Evolutionary conservation across 2,888 invertebrate genomes (phyloP).

Genomic region (Malacosoma neustria): DNA sequence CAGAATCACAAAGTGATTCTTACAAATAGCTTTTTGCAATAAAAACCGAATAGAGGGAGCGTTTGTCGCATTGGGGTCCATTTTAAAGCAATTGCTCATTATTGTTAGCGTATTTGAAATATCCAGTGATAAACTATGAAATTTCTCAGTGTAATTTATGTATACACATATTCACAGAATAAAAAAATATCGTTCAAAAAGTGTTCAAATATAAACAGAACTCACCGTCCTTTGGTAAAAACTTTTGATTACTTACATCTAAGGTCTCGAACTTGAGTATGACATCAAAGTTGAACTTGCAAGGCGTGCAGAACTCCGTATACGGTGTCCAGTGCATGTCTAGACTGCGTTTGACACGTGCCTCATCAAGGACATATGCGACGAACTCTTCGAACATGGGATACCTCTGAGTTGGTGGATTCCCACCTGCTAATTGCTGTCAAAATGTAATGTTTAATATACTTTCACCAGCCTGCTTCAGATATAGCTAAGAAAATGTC

Average conservation of each 20-base stretch:
- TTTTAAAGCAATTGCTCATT: neutral
- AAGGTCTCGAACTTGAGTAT: constrained; percentile 89
- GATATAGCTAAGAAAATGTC: too few relatives aligned
- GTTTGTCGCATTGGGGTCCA: constrained; percentile 3
- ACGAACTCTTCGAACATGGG: constrained; percentile 90
- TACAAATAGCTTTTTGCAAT: constrained; percentile 7
- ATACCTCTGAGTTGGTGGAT: constrained; percentile 66
- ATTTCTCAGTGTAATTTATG: neutral
- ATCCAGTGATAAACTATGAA: neutral
- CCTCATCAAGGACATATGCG: constrained; percentile 83
- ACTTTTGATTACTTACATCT: constrained; percentile 74
- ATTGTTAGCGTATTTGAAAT: neutral
- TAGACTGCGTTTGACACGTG: constrained; percentile 75
- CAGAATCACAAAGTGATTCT: constrained; percentile 3
- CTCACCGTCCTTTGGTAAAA: too few relatives aligned
- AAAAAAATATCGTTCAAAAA: too few relatives aligned
- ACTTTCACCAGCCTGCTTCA: too few relatives aligned
- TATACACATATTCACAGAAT: too few relatives aligned
- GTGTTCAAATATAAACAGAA: too few relatives aligned
- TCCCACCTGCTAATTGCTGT: neutral
- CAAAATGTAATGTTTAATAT: too few relatives aligned
- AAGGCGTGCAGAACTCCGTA: constrained; percentile 88
- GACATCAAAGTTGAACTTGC: constrained; percentile 86
- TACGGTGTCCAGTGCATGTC: constrained; percentile 95
- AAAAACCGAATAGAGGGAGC: constrained; percentile 3